These are phyloP conservation scores for Heterohyrax brucei DNA, from an alignment of 2,797 vertebrate species.

Conservation along the genomic window DNA sequence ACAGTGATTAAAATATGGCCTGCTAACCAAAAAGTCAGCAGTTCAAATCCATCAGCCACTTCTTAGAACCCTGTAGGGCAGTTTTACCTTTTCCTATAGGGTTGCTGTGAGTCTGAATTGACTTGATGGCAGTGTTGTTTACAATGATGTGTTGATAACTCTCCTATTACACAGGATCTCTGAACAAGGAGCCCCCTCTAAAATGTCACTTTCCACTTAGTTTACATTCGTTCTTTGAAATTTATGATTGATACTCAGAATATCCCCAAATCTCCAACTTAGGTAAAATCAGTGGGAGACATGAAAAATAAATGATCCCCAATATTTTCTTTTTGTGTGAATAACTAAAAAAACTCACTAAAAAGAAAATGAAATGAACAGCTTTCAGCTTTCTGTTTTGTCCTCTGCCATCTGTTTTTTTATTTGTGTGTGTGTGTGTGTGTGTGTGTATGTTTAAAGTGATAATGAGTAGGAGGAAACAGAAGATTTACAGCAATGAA, in stretches of 20 bases:
- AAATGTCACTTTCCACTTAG: background rate
- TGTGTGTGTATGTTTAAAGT: background rate
- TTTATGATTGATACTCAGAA: background rate
- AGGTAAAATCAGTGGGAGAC: background rate
- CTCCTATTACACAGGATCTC: background rate
- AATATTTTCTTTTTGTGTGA: background rate
- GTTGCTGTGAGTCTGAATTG: too few relatives aligned
- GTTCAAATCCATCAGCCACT: too few relatives aligned
- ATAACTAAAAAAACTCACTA: background rate
- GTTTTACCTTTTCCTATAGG: too few relatives aligned
- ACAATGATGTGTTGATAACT: background rate
- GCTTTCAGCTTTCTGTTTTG: background rate
- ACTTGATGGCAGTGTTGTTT: too few relatives aligned
- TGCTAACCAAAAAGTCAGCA: too few relatives aligned
- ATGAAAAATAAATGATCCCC: background rate
- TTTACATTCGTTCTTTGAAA: conserved; percentile 4
- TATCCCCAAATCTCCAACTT: background rate
- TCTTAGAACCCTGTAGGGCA: too few relatives aligned
- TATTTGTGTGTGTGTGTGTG: background rate
- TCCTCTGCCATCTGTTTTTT: conserved; percentile 41
- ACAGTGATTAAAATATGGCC: too few relatives aligned
- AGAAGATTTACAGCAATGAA: background rate
- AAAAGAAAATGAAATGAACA: background rate
- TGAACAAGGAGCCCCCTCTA: background rate
- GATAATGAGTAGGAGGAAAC: background rate